Base-by-base conservation (phyloP, 1,140 invertebrate species). In the Lordiphosa mommai region DNA sequence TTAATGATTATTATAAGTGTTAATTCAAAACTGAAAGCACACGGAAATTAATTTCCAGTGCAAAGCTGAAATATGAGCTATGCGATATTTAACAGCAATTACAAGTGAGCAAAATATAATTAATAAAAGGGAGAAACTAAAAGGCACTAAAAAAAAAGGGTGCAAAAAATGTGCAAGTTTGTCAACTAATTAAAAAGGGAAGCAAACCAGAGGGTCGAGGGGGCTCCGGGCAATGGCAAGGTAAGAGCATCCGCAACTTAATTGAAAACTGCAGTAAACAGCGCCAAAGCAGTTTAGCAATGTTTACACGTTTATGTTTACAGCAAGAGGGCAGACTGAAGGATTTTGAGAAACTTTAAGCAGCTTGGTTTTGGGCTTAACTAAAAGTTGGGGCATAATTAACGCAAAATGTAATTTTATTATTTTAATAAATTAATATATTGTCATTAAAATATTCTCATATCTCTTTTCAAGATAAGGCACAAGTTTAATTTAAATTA, bases 251-350 rank as follows among this genome's bases (percentile, higher is more conserved):
- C 43, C 56, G 68, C 65, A 52, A 57, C 70, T 82, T 80, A 80
- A 80, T 80, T 80, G 70, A 80, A 80, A 71, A 55, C 76, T 80
- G 76, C 53, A 59, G 74, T 72, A 68, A 82, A 80, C 70, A 79
- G 49, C 50, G 60, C 47, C 67, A 72, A 77, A 71, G 69, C 70
- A 58, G 72, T 73, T 80, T 53, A 73, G 69, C 64, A 51, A 60
- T 69, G 58, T 49, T 69, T 34, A 65, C 38, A 44, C 43, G 32
- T 4, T 4, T 7, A 16, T 40, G 27, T 53, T 37, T 46, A 37
- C 7, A 7, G 5, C 14, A 1, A 13, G 63, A 57, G 72, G 49
- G 44, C 1, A 3, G 36, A 0, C 29, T 0, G 0, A 16, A 14
- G 7, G 30, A n/a, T n/a, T n/a, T n/a, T n/a, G n/a, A n/a, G n/a